Base-by-base conservation (phyloP, 2,797 vertebrate genomes). In the Spea hammondii region DNA sequence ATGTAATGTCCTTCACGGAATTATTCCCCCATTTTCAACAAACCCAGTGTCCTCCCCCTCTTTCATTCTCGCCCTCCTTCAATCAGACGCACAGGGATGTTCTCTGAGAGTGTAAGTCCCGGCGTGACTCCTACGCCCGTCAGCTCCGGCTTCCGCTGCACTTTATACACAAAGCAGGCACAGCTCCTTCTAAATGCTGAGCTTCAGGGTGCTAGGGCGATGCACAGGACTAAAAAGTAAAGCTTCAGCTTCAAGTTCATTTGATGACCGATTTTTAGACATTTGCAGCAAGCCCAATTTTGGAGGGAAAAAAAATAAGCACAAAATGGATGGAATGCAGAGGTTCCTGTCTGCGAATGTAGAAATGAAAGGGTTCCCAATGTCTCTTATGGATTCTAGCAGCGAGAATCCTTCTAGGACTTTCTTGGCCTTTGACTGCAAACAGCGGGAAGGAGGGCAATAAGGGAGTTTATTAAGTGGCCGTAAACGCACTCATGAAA, bases 1-100 rank as follows among this genome's bases (percentile, higher is more conserved):
- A 82, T 82, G 75, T 77, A 82, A 82, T 82, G 79, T 82, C 79
- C 79, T 82, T 82, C 79, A 82, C 75, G 79, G 79, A 82, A 82
- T 82, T 82, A 82, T 82, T 82, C 74, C 74, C 65, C 75, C 65
- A 73, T 49, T 83, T 83, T 65, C 46, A 47, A 6, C 72, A 79
- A 72, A 45, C 72, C 12, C 11, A 78, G 12, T 77, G 8, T 50
- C 47, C 11, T 6, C 45, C 12, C 60, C 70, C 71, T 70, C 46
- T 65, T 32, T 68, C n/a, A 51, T 50, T 66, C 72, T 64, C 44
- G 70, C 8, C 17, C 46, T 64, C 49, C 62, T 67, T 70, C 60
- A 81, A 60, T 66, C 83, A 72, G 68, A 67, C 83, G 51, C 67
- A 64, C 72, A 73, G 14, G 75, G 59, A 82, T 65, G 70, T 67